Evolutionary conservation across 2,113 vertebrate genomes (phyloP), one percentile per base, ranked within the genome.

Genomic region (Python bivittatus): DNA sequence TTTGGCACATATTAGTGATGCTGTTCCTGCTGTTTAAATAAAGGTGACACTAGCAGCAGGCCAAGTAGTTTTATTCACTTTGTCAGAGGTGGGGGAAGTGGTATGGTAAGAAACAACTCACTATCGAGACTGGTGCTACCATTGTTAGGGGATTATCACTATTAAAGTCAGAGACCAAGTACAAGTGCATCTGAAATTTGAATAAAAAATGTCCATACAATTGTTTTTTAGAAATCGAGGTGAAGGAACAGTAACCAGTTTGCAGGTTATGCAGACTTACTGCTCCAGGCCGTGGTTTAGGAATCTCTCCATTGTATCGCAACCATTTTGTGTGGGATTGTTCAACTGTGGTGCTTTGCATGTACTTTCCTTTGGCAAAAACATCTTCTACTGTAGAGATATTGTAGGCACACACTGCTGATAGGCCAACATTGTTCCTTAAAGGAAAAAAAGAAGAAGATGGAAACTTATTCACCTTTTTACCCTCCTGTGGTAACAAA

Each of bases 281-380:
- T 10, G 98, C 98, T 95, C 99, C 99, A 1, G 99, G 99, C 33
- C 99, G 98, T 17, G 99, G 99, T 13, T 94, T 96, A 6, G 99
- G 99, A 60, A 98, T 97, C 0, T 98, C 96, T 38, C 99, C 99
- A 0, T 98, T 99, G 97, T 98, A 99, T 54, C 98, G 98, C 44
- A 99, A 98, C 99, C 99, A 99, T 94, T 99, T 99, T 5, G 98
- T 99, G 94, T 99, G 99, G 15, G 98, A 99, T 93, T 99, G 98
- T 72, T 99, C 99, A 95, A 99, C 99, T 0, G 98, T 99, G 92
- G 98, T 98, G 33, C 99, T 99, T 97, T 99, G 99, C 99, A 99
- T 99, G 90, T 99, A 99, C 94, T 99, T 99, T 86, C 99, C 99
- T 38, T 97, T 98, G 0, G 98, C 98, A 97, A 99, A 99, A 90